Evolutionary conservation across 2,888 invertebrate genomes (phyloP).

Genomic region (Lasioglossum pauxillum): DNA sequence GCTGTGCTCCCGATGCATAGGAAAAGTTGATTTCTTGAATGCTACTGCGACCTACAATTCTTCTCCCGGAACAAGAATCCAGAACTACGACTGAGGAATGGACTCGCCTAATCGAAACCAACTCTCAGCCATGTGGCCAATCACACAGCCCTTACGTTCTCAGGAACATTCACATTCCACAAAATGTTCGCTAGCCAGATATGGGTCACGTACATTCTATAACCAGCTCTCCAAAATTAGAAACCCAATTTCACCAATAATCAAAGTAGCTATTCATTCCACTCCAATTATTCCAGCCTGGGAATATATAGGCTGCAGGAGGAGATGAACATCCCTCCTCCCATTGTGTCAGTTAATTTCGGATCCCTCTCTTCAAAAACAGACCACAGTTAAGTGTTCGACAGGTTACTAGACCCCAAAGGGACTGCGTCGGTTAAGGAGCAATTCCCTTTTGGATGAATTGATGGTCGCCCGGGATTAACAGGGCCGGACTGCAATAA

Average conservation of each 20-base stretch:
- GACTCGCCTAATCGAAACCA: neutral
- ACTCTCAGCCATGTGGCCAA: too few species aligned
- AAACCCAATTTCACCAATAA: neutral
- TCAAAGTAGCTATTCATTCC: neutral
- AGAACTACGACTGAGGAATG: neutral
- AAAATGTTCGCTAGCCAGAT: neutral
- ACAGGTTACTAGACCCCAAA: constrained; percentile 57
- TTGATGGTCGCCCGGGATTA: constrained; percentile 79
- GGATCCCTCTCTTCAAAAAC: neutral
- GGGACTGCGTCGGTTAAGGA: constrained; percentile 74
- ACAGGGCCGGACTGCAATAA: constrained; percentile 76
- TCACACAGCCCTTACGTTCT: neutral
- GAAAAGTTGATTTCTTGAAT: neutral
- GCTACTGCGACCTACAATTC: neutral
- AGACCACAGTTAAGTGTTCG: constrained; percentile 66
- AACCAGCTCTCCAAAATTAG: neutral
- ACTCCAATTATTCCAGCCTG: neutral
- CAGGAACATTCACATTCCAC: neutral
- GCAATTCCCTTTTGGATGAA: constrained; percentile 78
- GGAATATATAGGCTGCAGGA: neutral
- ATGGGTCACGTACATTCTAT: constrained; percentile 62
- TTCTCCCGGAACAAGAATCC: neutral
- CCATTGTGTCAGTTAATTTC: neutral
- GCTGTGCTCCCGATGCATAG: neutral
- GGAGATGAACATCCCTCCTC: neutral